Base-by-base conservation (phyloP, 2,113 vertebrate genomes). In the Prochilodus magdalenae region DNA sequence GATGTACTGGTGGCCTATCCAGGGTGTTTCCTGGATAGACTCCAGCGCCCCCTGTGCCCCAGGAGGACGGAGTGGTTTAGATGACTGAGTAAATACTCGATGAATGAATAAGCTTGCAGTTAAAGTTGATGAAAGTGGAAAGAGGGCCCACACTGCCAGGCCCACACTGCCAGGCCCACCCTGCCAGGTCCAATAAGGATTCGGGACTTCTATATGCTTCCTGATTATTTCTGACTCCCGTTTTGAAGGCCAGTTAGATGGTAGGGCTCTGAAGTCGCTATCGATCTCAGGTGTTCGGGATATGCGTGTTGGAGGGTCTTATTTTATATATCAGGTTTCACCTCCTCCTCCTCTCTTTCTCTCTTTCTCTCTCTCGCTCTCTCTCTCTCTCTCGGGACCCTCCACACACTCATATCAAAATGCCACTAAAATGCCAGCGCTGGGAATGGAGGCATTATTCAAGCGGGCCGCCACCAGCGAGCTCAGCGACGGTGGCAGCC, bases 341-440 rank as follows among this genome's bases (percentile, higher is more conserved):
- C 72, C 86, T 87, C 87, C n/a, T n/a, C n/a, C n/a, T n/a, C n/a
- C n/a, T n/a, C n/a, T n/a, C n/a, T n/a, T n/a, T n/a, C n/a, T n/a
- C n/a, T n/a, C n/a, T n/a, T n/a, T n/a, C n/a, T n/a, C n/a, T n/a
- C n/a, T n/a, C n/a, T n/a, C n/a, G n/a, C n/a, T n/a, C n/a, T n/a
- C 87, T 67, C 69, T 6, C 33, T 79, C 77, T 87, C 90, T 84
- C 86, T 73, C 77, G 84, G 88, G 88, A 90, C 79, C 81, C 89
- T 85, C 77, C 75, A 83, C 60, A 72, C 73, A 81, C 83, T 92
- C 90, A 85, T 87, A 92, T 92, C 86, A 91, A 93, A 93, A 94
- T 94, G 93, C 92, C 93, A 93, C 87, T 88, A 93, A 93, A 94
- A 94, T 93, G 92, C 92, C 93, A 94, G 83, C 60, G 86, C 89